Conservation (phyloP, 2,888 invertebrate genomes). For the Rosalia funebris region DNA sequence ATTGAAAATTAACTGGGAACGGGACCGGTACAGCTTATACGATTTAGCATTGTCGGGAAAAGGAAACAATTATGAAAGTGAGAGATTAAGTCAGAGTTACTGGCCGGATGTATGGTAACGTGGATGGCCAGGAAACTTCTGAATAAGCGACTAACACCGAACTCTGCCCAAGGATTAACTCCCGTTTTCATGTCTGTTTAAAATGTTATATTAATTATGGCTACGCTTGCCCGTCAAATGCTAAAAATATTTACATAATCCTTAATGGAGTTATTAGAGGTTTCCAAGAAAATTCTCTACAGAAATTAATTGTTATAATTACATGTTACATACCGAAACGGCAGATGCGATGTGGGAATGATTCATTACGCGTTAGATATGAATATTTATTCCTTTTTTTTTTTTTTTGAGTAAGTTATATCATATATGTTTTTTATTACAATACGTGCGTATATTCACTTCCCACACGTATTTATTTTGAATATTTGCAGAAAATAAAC, state of each 20-base stretch:
- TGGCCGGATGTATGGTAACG: constrained; percentile 35
- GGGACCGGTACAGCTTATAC: constrained; percentile 29
- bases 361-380: not conserved
- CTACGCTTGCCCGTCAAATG: not conserved
- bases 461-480: no score
- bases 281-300: not conserved
- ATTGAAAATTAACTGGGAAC: constrained; percentile 10
- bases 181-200: constrained; percentile 17
- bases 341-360: not conserved
- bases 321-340: not conserved
- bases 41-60: constrained; percentile 39
- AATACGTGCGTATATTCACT: no score
- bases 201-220: constrained; percentile 16
- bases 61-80: constrained; percentile 44
- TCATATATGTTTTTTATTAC: no score
- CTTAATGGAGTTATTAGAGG: constrained; percentile 4
- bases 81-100: constrained; percentile 29
- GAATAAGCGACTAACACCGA: constrained; percentile 10
- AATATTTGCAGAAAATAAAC: no score
- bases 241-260: constrained; percentile 25
- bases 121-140: constrained; percentile 28
- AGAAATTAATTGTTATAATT: constrained; percentile 6
- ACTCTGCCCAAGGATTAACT: constrained; percentile 11
- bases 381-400: not conserved
- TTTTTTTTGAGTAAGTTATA: no score